phyloP scores from a whole-genome alignment of 2,888 invertebrate species.

The Anoplius nigerrimus region DNA sequence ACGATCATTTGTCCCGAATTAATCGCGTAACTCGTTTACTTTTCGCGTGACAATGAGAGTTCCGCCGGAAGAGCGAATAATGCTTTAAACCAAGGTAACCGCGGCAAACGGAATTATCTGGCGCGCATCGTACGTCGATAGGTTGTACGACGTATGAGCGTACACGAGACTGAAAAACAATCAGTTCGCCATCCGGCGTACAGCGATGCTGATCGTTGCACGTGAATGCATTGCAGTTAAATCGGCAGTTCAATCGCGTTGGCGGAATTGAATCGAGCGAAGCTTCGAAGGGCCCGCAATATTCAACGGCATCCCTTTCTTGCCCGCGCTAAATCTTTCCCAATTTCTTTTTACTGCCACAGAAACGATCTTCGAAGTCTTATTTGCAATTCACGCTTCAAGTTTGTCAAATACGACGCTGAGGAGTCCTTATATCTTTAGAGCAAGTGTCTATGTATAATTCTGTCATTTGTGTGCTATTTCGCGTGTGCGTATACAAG shows the following conservation, averaged over 20 bases:
- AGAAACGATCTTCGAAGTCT: too few relatives aligned
- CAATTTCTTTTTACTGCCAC: too few relatives aligned
- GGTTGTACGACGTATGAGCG: slow-evolving; percentile 24
- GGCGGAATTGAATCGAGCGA: neutral
- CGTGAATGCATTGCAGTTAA: too few relatives aligned
- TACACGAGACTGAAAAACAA: slow-evolving; percentile 13
- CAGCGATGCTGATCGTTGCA: neutral
- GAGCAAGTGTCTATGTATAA: too few relatives aligned
- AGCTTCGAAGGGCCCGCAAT: too few relatives aligned
- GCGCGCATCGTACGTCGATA: slow-evolving; percentile 18
- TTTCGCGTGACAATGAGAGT: slow-evolving; percentile 29
- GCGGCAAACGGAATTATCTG: slow-evolving; percentile 49
- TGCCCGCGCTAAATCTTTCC: too few relatives aligned
- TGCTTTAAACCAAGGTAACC: slow-evolving; percentile 59
- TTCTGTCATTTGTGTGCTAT: too few relatives aligned
- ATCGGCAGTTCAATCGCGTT: neutral
- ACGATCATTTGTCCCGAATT: slow-evolving; percentile 9
- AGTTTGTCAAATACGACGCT: too few relatives aligned
- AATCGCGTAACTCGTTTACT: slow-evolving; percentile 17
- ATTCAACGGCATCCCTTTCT: too few relatives aligned
- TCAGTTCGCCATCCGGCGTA: neutral
- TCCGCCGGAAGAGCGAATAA: slow-evolving; percentile 67
- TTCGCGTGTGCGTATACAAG: too few relatives aligned
- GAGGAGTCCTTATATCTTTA: too few relatives aligned
- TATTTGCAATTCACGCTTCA: too few relatives aligned